Conservation (phyloP, 2,113 vertebrate genomes). For the Pseudonaja textilis region DNA sequence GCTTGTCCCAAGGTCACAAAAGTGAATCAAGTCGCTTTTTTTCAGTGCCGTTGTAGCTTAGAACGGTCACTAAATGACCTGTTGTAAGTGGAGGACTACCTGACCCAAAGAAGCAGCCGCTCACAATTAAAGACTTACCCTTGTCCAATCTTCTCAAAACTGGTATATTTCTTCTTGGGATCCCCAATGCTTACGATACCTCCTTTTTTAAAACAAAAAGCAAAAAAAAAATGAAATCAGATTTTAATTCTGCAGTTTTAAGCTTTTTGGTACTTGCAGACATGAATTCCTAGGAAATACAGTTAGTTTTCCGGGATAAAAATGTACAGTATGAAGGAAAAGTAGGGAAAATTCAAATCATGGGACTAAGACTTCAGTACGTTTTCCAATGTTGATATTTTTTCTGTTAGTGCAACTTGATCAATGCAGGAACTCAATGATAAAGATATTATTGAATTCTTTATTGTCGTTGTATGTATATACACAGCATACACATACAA, state of each 20-base stretch:
- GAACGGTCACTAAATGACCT: background rate
- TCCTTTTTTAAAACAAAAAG: slow-evolving; percentile 64
- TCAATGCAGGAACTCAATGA: background rate
- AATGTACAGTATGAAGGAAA: background rate
- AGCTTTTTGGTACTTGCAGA: background rate
- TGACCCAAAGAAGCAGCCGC: background rate
- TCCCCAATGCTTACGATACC: slow-evolving; percentile 94
- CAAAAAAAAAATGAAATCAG: background rate
- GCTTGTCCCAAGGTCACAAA: too few species aligned
- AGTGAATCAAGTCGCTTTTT: too few species aligned
- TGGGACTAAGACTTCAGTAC: background rate
- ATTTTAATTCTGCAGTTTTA: background rate
- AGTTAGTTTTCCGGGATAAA: background rate
- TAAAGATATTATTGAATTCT: background rate
- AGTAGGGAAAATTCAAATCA: background rate
- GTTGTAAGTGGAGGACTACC: background rate
- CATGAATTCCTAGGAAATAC: background rate
- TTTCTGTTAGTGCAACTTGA: background rate
- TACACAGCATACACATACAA: too few species aligned
- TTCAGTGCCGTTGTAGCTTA: background rate
- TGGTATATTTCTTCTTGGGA: slow-evolving; percentile 94
- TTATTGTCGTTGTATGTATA: too few species aligned
- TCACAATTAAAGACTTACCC: slow-evolving; percentile 77
- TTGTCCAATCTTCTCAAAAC: slow-evolving; percentile 97
- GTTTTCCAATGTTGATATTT: background rate